These are phyloP conservation scores for human DNA, from an alignment of 2,113 vertebrate species.

Conservation along the genomic window GRCh38 chr1:189205001-189205500, in stretches of 20 bases:
- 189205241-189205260: neutral
- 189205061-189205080: neutral
- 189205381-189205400: neutral
- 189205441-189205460: neutral
- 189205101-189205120: neutral
- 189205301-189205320: neutral
- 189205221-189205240: accelerated
- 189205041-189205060: neutral
- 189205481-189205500: neutral
- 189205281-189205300: neutral
- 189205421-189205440: neutral
- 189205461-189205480: neutral
- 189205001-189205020: neutral
- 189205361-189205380: neutral
- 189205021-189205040: neutral
- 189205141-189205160: neutral
- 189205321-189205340: neutral
- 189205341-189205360: neutral
- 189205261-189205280: neutral
- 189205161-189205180: neutral
- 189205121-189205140: neutral
- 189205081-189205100: neutral
- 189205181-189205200: neutral
- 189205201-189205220: neutral
- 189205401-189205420: neutral